Evolutionary conservation across 2,797 vertebrate genomes (phyloP).

Genomic region (Chrosomus eos): DNA sequence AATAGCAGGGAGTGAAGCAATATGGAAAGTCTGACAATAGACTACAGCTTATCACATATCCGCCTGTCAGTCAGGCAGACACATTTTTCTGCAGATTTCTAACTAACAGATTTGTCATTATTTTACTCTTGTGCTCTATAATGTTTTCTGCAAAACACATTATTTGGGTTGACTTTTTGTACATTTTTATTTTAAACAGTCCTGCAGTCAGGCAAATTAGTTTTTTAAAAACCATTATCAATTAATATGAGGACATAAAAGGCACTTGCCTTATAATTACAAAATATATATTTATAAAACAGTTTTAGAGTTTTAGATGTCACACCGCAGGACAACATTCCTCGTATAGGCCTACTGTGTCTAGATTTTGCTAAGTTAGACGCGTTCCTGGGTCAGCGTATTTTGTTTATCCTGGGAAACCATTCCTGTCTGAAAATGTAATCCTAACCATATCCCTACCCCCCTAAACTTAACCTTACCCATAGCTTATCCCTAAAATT

Average conservation of each 20-base stretch:
- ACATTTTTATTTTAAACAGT: not conserved
- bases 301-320: not conserved
- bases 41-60: slow-evolving; percentile 66
- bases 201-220: not conserved
- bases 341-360: not conserved
- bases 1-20: slow-evolving; percentile 38
- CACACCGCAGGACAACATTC: not conserved
- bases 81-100: not conserved
- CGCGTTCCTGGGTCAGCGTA: not conserved
- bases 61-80: not conserved
- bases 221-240: not conserved
- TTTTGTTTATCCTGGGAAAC: not conserved
- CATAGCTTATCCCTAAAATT: not conserved
- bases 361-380: not conserved
- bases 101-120: not conserved
- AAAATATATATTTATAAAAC: not conserved
- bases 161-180: not conserved
- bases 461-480: not conserved
- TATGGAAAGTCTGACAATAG: slow-evolving; percentile 53
- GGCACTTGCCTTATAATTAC: not conserved
- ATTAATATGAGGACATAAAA: not conserved
- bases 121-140: slow-evolving; percentile 5
- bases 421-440: not conserved
- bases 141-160: not conserved
- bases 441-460: not conserved